Conservation (phyloP, 2,797 vertebrate species). For the Serranus cabrilla region DNA sequence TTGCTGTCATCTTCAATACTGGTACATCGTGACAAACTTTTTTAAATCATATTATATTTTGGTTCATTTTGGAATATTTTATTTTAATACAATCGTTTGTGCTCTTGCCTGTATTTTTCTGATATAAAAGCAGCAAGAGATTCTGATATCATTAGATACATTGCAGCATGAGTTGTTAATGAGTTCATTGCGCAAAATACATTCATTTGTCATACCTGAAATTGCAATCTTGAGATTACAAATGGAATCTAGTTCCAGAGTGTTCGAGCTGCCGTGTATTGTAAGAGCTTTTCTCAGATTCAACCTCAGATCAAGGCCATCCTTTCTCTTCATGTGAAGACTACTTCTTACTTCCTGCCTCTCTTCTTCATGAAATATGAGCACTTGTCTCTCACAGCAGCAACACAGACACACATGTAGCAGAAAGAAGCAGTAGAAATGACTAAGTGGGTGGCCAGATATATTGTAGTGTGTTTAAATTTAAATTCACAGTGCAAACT, state of each 20-base stretch:
- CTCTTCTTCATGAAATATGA: background rate
- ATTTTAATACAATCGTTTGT: background rate
- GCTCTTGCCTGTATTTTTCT: background rate
- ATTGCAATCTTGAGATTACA: background rate
- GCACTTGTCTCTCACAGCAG: background rate
- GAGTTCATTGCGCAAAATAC: background rate
- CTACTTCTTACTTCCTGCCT: background rate
- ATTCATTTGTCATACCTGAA: background rate
- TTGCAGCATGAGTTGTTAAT: background rate
- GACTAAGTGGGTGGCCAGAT: background rate
- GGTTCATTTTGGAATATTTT: background rate
- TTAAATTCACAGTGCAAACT: too few relatives aligned
- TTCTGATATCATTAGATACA: background rate
- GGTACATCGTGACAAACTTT: too few relatives aligned
- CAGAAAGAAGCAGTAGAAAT: background rate
- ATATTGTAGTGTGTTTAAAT: background rate
- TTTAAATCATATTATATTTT: too few relatives aligned
- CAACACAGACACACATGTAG: background rate
- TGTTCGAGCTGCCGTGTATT: background rate
- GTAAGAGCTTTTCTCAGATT: background rate
- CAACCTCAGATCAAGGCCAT: background rate
- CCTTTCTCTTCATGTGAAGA: background rate
- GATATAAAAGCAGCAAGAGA: background rate
- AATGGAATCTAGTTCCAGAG: too few relatives aligned
- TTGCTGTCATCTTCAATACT: too few relatives aligned